Conservation (phyloP, 2,797 vertebrate species). For the Meda fulgida region DNA sequence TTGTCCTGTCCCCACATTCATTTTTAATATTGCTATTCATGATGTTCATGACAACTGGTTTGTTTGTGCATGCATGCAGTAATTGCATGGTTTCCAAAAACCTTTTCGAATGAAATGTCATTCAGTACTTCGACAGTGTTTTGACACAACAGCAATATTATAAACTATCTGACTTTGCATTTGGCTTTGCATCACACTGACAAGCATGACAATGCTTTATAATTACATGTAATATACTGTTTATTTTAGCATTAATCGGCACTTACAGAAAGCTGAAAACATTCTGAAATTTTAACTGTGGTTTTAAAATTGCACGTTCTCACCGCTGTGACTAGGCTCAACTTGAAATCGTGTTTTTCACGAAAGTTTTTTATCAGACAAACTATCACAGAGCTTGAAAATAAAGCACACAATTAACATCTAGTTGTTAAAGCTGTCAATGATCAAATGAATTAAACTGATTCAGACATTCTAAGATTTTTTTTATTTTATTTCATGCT, state of each 20-base stretch:
- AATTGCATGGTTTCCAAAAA: slow-evolving; percentile 18
- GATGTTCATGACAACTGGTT: slow-evolving; percentile 6
- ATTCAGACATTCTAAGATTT: neutral
- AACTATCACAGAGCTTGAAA: neutral
- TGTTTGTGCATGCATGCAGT: slow-evolving; percentile 1
- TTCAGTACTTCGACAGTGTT: slow-evolving; percentile 6
- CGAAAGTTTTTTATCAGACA: neutral
- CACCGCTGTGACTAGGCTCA: neutral
- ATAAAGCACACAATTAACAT: neutral
- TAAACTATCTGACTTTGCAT: slow-evolving; percentile 5
- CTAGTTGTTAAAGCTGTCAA: neutral
- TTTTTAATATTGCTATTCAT: slow-evolving; percentile 9
- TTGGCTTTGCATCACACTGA: slow-evolving; percentile 25
- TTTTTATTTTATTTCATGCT: neutral
- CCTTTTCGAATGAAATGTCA: slow-evolving; percentile 26
- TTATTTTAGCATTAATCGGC: slow-evolving; percentile 27
- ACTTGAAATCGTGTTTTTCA: neutral
- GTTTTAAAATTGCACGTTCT: slow-evolving; percentile 5
- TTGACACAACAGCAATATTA: slow-evolving; percentile 18
- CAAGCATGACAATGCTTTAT: slow-evolving; percentile 34
- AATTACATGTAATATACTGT: slow-evolving; percentile 11
- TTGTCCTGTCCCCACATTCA: neutral
- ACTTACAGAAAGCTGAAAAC: neutral
- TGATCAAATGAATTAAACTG: neutral
- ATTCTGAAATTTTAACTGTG: slow-evolving; percentile 2